A percentile compares a stretch with the other conserved stretches of the same genome.
Conservation (phyloP, 2,113 vertebrate genomes). For the Oophaga pumilio region DNA sequence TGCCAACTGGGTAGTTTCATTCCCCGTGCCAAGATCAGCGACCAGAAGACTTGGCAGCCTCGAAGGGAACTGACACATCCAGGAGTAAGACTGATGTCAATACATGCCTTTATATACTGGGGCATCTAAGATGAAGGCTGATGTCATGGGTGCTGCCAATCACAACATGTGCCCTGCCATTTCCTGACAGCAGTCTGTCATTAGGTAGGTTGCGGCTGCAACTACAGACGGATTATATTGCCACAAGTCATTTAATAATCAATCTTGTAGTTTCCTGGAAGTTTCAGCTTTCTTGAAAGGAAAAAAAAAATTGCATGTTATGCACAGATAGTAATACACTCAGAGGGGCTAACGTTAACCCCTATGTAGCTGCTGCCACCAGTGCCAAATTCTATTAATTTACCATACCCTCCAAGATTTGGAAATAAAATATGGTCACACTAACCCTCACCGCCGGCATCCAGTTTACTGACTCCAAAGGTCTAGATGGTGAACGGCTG, state of each 20-base stretch:
- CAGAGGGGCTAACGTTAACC: neutral
- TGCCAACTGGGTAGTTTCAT: neutral
- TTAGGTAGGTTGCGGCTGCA: neutral
- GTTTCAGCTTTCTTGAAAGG: conserved; percentile 4
- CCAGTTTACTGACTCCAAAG: neutral
- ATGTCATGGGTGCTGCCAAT: conserved; percentile 10
- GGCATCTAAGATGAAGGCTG: neutral
- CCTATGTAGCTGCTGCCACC: neutral
- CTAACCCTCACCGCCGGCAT: no score
- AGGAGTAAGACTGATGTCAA: neutral
- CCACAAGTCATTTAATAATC: conserved; percentile 1
- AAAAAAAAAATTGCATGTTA: neutral
- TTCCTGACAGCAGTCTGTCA: conserved; percentile 12
- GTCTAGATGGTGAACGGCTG: no score
- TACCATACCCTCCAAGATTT: neutral
- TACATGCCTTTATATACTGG: neutral
- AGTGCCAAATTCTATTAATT: neutral
- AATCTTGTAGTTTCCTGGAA: conserved; percentile 1
- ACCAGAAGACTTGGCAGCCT: neutral
- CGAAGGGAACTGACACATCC: neutral
- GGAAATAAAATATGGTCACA: neutral
- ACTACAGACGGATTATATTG: neutral
- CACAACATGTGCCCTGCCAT: neutral
- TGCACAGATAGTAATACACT: neutral
- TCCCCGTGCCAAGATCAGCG: neutral